Conservation (phyloP, 2,797 vertebrate genomes). For the Gymnocypris eckloni region DNA sequence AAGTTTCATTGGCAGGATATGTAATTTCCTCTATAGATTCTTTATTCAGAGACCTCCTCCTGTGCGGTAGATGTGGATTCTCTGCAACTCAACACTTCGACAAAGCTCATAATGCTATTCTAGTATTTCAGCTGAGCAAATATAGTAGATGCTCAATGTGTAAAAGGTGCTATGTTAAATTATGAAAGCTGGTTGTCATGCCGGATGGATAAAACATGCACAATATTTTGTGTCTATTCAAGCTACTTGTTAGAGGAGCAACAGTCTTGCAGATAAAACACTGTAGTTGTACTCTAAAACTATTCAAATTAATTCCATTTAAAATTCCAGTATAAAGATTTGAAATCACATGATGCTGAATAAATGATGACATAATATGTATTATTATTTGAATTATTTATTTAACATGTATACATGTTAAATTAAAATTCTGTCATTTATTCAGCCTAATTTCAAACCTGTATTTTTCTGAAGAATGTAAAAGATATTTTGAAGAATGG, state of each 20-base stretch:
- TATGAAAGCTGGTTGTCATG: constrained; percentile 80
- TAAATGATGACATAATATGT: no score
- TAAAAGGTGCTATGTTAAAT: constrained; percentile 83
- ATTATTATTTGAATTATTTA: no score
- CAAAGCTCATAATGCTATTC: constrained; percentile 72
- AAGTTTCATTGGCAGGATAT: constrained; percentile 74
- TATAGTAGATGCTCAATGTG: constrained; percentile 81
- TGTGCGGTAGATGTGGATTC: constrained; percentile 66
- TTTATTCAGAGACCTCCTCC: constrained; percentile 28
- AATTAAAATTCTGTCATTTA: not conserved
- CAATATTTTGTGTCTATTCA: constrained; percentile 74
- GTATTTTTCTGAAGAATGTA: not conserved
- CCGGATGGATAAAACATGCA: constrained; percentile 73
- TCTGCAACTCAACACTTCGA: constrained; percentile 74
- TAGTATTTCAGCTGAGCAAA: constrained; percentile 83
- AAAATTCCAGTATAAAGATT: not conserved
- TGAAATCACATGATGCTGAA: no score
- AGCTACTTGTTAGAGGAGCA: constrained; percentile 70
- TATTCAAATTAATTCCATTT: constrained; percentile 51
- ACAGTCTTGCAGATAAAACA: constrained; percentile 63
- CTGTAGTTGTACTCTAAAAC: constrained; percentile 71
- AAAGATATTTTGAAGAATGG: not conserved
- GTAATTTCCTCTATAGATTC: constrained; percentile 71
- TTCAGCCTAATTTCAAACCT: not conserved
- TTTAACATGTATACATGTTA: not conserved